Evolutionary conservation across 2,888 invertebrate genomes (phyloP), one percentile per base, ranked within the genome.

Genomic region (Didymodactylos carnosus): DNA sequence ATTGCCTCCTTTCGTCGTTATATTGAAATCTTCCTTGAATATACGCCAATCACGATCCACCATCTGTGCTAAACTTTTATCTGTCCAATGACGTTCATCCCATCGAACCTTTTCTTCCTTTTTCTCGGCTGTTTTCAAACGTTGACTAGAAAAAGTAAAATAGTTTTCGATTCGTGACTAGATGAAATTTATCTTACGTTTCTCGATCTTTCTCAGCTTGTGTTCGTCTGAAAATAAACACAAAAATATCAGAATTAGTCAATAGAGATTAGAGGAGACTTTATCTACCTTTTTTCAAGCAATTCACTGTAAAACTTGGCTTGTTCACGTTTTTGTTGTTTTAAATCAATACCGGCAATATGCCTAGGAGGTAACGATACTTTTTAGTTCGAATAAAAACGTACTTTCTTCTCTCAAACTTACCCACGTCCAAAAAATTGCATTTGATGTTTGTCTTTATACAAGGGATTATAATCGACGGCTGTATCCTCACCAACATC

Each of bases 41-140:
- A 99, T 99, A 83, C 98, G 88, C 98, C 98, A 99, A 86, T 99
- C 98, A 79, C 98, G 87, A 83, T 99, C 97, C 0, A 91, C 92
- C 98, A 99, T 99, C 84, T 97, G 94, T 72, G 89, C 88, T 0
- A 89, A 85, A 14, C 89, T 89, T 82, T 98, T 98, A 80, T 97
- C 94, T 6, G 91, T 90, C 98, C 98, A 99, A 83, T 99, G 98
- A 8, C 98, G 88, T 82, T 99, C 97, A 83, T 98, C 98, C 92
- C 93, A 97, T 80, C 92, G 90, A 81, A 94, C 94, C 84, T 97
- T 97, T 77, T 95, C 97, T 85, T 98, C 97, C 83, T 92, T 92
- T 80, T 90, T 89, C 79, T 91, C 90, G 0, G 94, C 90, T 82
- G 93, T 94, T 81, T 92, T 94, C 75, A 94, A 84, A 39, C 94